These are phyloP conservation scores for Rhea pennata DNA, from an alignment of 2,113 vertebrate genomes.

Conservation along the genomic window DNA sequence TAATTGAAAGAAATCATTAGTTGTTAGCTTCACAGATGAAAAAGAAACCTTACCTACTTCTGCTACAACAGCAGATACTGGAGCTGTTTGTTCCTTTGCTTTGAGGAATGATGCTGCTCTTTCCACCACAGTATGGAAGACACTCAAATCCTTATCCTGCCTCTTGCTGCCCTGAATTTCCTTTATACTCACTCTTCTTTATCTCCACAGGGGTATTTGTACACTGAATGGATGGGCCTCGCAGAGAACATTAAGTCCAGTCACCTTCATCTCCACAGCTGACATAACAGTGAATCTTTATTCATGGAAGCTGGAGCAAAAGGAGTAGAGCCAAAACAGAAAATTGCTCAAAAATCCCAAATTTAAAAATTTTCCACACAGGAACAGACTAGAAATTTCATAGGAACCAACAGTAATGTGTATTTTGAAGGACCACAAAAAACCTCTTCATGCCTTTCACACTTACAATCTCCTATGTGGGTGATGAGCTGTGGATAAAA, in stretches of 20 bases:
- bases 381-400: neutral
- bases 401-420: neutral
- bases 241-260: constrained; percentile 4
- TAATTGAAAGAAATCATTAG: constrained; percentile 2
- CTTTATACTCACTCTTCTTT: constrained; percentile 8
- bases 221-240: neutral
- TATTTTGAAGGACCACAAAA: neutral
- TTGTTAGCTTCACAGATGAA: neutral
- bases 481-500: neutral
- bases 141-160: neutral
- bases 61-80: neutral
- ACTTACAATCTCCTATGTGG: neutral
- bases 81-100: constrained; percentile 8
- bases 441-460: neutral
- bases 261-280: neutral
- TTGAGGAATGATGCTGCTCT: neutral
- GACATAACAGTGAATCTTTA: neutral
- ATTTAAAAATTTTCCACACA: neutral
- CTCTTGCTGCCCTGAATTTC: constrained; percentile 24
- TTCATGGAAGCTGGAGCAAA: neutral
- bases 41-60: constrained; percentile 52
- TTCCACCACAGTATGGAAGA: neutral
- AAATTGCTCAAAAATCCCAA: neutral
- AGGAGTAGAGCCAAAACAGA: neutral
- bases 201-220: neutral